Conservation (phyloP, 2,888 invertebrate species). For the Drosophila prostipennis region DNA sequence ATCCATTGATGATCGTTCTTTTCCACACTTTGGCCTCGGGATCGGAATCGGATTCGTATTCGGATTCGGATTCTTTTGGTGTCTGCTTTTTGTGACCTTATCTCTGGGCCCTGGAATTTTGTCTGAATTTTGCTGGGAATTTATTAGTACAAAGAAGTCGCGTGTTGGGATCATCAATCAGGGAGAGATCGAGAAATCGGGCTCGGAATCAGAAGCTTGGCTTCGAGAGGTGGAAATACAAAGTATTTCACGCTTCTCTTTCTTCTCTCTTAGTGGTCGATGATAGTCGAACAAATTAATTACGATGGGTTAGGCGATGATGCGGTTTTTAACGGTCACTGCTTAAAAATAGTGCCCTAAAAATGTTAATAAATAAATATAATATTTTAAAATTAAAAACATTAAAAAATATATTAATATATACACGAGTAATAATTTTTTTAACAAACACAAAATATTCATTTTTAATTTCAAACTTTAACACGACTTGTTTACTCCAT, state of each 20-base stretch:
- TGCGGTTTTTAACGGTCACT: neutral
- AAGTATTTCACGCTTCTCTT: slow-evolving; percentile 43
- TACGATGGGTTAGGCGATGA: slow-evolving; percentile 3
- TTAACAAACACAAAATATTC: neutral
- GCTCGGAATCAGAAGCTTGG: slow-evolving; percentile 34
- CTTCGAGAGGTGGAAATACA: slow-evolving; percentile 30
- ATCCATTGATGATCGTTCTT: slow-evolving; percentile 61
- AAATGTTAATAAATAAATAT: no score
- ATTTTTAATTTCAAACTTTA: neutral
- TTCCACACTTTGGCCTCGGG: slow-evolving; percentile 45
- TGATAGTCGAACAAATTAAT: slow-evolving; percentile 36
- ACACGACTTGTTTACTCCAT: slow-evolving; percentile 11
- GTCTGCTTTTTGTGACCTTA: slow-evolving; percentile 48
- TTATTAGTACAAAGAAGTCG: slow-evolving; percentile 81
- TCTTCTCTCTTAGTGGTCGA: slow-evolving; percentile 2
- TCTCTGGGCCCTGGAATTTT: slow-evolving; percentile 66
- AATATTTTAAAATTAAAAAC: no score
- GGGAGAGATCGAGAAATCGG: slow-evolving; percentile 42
- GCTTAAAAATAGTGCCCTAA: no score
- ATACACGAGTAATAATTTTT: neutral
- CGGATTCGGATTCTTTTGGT: slow-evolving; percentile 5
- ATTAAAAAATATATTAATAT: no score
- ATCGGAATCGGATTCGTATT: neutral
- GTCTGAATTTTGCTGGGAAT: slow-evolving; percentile 81
- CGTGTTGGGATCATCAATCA: slow-evolving; percentile 81